Percentiles rank a stretch among this genome's conserved stretches.
Evolutionary conservation across 1,140 invertebrate species (phyloP).

Genomic region (Pristionchus pacificus): DNA sequence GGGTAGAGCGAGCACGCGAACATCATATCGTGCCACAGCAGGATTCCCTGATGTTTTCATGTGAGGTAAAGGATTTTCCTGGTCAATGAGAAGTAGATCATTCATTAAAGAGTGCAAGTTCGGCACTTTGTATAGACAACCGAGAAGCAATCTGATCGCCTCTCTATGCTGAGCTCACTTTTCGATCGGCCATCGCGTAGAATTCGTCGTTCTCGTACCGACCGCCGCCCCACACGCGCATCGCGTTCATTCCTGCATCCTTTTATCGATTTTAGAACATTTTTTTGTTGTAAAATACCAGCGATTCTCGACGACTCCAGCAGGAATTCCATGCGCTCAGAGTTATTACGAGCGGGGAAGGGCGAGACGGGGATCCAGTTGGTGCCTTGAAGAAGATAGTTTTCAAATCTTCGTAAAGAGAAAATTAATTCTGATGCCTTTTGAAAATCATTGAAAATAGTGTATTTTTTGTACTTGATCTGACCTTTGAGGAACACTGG

Average conservation of each 20-base stretch:
- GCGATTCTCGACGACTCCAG: slow-evolving; percentile 71
- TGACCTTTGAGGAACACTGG: slow-evolving; percentile 87
- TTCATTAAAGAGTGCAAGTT: too few relatives aligned
- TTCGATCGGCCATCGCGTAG: slow-evolving; percentile 69
- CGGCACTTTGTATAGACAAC: too few relatives aligned
- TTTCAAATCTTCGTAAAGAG: not conserved
- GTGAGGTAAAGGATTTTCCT: slow-evolving; percentile 40
- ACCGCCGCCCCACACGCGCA: slow-evolving; percentile 95
- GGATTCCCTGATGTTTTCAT: not conserved
- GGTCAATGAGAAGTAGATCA: too few relatives aligned
- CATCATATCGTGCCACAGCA: slow-evolving; percentile 75
- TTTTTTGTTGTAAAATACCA: not conserved
- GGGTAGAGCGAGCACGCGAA: slow-evolving; percentile 96
- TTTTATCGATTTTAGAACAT: not conserved
- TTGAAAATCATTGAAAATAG: slow-evolving; percentile 8
- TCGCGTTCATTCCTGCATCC: slow-evolving; percentile 78
- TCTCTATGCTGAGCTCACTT: too few relatives aligned
- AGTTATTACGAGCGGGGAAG: slow-evolving; percentile 66
- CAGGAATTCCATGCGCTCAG: slow-evolving; percentile 60
- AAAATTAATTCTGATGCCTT: not conserved
- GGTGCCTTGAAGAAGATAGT: slow-evolving; percentile 63
- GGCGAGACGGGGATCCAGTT: slow-evolving; percentile 90
- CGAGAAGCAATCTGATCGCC: too few relatives aligned
- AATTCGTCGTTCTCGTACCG: slow-evolving; percentile 87
- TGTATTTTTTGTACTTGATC: not conserved